Evolutionary conservation across 2,113 vertebrate genomes (phyloP).

Genomic region (Castor canadensis): DNA sequence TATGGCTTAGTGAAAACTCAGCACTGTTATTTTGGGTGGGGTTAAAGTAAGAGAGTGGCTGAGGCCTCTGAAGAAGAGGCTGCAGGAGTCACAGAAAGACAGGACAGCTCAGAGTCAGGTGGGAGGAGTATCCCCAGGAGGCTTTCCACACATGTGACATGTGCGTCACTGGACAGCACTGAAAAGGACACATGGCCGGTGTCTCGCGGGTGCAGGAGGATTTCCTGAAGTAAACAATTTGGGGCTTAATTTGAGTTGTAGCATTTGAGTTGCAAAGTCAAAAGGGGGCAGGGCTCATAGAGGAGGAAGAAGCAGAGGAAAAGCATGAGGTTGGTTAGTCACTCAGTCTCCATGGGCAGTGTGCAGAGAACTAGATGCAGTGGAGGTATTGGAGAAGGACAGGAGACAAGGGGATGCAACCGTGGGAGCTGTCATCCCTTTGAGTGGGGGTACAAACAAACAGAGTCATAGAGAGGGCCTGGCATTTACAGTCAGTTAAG

Average conservation of each 20-base stretch:
- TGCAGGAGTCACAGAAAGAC: neutral
- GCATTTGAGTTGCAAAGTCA: neutral
- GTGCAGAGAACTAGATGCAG: accelerated
- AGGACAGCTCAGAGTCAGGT: neutral
- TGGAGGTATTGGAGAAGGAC: too few relatives aligned
- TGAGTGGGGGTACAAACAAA: accelerated
- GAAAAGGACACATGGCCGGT: too few relatives aligned
- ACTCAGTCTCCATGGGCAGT: accelerated
- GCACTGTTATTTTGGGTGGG: neutral
- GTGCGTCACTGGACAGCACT: accelerated
- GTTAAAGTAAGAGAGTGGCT: neutral
- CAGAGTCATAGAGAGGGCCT: neutral
- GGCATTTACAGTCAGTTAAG: neutral
- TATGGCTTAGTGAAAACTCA: neutral
- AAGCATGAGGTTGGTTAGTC: neutral
- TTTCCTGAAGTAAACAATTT: neutral
- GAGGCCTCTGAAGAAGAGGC: neutral
- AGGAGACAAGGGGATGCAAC: neutral
- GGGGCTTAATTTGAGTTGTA: neutral
- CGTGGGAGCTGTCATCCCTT: accelerated
- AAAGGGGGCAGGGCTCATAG: neutral
- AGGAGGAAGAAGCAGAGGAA: accelerated
- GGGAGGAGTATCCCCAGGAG: neutral
- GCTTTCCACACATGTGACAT: accelerated
- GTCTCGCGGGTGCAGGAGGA: neutral